Percentiles rank a stretch among this genome's conserved stretches.
Evolutionary conservation across 2,888 invertebrate species (phyloP).

Genomic region (Lasioglossum vierecki): DNA sequence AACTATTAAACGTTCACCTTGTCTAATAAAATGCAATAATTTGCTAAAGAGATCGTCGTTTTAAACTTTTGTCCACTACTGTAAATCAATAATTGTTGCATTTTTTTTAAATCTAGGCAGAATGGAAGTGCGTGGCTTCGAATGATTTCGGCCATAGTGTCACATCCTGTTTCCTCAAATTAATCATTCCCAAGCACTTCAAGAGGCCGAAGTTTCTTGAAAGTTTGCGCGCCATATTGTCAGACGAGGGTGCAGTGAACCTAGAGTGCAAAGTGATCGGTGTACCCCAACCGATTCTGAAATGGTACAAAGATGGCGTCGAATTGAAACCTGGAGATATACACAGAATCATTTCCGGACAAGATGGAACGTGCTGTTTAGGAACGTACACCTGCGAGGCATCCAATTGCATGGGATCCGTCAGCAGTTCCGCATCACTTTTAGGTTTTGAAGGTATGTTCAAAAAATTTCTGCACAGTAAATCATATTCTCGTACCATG

Average conservation of each 20-base stretch:
- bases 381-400: conserved; percentile 97
- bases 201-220: conserved; percentile 95
- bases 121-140: conserved; percentile 96
- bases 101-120: conserved; percentile 85
- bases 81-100: background rate
- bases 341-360: conserved; percentile 94
- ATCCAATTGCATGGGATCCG: conserved; percentile 95
- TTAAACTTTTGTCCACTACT: too few relatives aligned
- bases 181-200: conserved; percentile 94
- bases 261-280: conserved; percentile 97
- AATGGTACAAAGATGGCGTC: conserved; percentile 96
- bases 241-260: conserved; percentile 95
- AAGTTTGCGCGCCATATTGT: conserved; percentile 92
- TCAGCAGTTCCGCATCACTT: conserved; percentile 94
- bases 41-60: too few relatives aligned
- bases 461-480: background rate
- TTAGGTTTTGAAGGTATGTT: conserved; percentile 91
- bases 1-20: too few relatives aligned
- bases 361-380: conserved; percentile 95
- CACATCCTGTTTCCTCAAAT: conserved; percentile 93
- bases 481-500: background rate
- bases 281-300: conserved; percentile 94
- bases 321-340: conserved; percentile 96
- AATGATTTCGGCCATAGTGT: conserved; percentile 96
- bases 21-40: too few relatives aligned